Conservation (phyloP, 2,888 invertebrate species). For the Diaphora mendica region DNA sequence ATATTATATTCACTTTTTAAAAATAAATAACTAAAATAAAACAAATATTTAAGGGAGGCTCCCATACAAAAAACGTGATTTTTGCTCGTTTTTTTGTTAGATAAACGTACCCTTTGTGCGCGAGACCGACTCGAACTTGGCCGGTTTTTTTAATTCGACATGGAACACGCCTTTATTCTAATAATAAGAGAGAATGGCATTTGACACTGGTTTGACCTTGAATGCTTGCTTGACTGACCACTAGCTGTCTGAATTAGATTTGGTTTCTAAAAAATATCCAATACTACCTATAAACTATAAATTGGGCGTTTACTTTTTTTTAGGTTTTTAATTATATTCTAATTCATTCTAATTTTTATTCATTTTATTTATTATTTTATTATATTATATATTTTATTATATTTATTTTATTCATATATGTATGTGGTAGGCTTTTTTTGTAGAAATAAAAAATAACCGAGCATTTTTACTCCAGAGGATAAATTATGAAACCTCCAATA, state of each 20-base stretch:
- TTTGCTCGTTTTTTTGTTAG: too few relatives aligned
- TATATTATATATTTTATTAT: too few relatives aligned
- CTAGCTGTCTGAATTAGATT: background rate
- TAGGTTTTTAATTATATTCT: background rate
- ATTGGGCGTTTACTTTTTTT: background rate
- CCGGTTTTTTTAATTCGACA: background rate
- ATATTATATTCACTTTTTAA: too few relatives aligned
- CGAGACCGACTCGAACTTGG: too few relatives aligned
- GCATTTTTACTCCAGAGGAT: too few relatives aligned
- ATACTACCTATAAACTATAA: background rate
- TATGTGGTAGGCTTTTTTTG: background rate
- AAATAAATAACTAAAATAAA: too few relatives aligned
- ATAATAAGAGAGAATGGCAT: conserved; percentile 20
- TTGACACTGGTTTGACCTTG: conserved; percentile 45
- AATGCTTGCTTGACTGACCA: background rate
- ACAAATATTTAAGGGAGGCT: too few relatives aligned
- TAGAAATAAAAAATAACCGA: background rate
- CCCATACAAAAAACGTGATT: too few relatives aligned
- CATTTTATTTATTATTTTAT: too few relatives aligned
- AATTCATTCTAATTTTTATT: too few relatives aligned
- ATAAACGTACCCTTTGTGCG: too few relatives aligned
- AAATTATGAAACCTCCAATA: background rate
- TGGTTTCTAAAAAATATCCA: background rate
- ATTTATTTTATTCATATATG: too few relatives aligned
- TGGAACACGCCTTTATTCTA: conserved; percentile 2